These are phyloP conservation scores for Poecilia picta DNA, from an alignment of 2,797 vertebrate genomes.

Conservation along the genomic window DNA sequence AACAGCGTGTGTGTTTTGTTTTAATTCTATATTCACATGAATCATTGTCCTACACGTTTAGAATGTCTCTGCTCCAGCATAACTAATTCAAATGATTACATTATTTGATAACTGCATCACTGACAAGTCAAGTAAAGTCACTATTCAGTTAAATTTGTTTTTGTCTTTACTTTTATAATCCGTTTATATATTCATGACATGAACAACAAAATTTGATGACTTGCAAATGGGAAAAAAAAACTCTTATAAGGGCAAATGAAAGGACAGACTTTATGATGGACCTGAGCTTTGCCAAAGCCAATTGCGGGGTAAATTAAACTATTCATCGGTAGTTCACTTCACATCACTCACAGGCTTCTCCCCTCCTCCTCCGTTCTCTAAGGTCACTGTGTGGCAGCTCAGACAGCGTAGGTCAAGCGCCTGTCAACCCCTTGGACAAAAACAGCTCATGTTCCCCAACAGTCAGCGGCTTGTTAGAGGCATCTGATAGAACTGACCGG, in stretches of 20 bases:
- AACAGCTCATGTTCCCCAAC: conserved; percentile 74
- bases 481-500: conserved; percentile 30
- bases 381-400: conserved; percentile 58
- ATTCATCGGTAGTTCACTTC: conserved; percentile 62
- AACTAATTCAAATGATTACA: background rate
- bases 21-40: background rate
- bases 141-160: background rate
- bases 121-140: background rate
- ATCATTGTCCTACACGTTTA: background rate
- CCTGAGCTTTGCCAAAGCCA: conserved; percentile 17
- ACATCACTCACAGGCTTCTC: conserved; percentile 59
- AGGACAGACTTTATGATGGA: conserved; percentile 6
- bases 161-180: background rate
- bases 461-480: conserved; percentile 74
- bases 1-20: background rate
- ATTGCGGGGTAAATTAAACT: conserved; percentile 40
- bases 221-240: background rate
- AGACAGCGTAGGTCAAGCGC: conserved; percentile 76
- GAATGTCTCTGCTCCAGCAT: background rate
- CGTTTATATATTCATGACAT: background rate
- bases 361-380: conserved; percentile 55
- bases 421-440: conserved; percentile 69
- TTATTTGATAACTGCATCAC: background rate
- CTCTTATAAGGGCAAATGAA: conserved; percentile 12
- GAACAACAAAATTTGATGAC: conserved; percentile 4